Conservation (phyloP, 37 sponge, comb jelly and placozoan genomes). For the Eunapius fragilis region DNA sequence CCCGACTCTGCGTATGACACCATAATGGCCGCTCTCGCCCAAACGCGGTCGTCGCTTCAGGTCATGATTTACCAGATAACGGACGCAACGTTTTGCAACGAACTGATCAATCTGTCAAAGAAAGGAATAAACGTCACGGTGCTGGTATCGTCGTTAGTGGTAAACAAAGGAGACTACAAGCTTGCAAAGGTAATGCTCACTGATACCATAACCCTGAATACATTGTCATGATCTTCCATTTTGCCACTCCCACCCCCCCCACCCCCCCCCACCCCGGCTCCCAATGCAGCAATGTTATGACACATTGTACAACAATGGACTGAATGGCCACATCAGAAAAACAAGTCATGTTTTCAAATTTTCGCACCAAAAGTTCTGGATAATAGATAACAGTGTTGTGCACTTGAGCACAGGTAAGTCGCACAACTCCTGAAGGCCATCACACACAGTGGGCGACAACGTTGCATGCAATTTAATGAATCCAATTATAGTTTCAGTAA, state of each 20-base stretch:
- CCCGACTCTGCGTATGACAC: conserved; percentile 68
- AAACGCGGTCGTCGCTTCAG: conserved; percentile 30
- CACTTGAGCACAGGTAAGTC: conserved; percentile 84
- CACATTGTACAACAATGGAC: conserved; percentile 55
- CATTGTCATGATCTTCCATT: not conserved
- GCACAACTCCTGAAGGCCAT: too few species aligned
- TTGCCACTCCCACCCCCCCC: not conserved
- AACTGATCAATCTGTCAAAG: conserved; percentile 37
- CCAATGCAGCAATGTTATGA: conserved; percentile 68
- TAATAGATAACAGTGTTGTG: conserved; percentile 73
- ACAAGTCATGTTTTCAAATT: conserved; percentile 59
- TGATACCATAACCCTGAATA: too few species aligned
- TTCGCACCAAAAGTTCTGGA: conserved; percentile 89
- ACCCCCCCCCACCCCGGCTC: too few species aligned
- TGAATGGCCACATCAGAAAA: conserved; percentile 57
- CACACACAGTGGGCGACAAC: too few species aligned
- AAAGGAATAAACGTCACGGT: conserved; percentile 69
- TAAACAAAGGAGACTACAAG: conserved; percentile 53
- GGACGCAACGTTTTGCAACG: conserved; percentile 56
- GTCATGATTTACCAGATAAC: conserved; percentile 73
- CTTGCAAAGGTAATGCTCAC: conserved; percentile 61
- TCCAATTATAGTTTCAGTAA: too few species aligned
- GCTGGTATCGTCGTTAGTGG: conserved; percentile 69
- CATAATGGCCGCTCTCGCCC: conserved; percentile 17
- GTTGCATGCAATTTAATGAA: too few species aligned